Percentiles rank a stretch among this genome's conserved stretches.
Conservation (phyloP, 2,888 invertebrate species). For the Melinaea menophilus region DNA sequence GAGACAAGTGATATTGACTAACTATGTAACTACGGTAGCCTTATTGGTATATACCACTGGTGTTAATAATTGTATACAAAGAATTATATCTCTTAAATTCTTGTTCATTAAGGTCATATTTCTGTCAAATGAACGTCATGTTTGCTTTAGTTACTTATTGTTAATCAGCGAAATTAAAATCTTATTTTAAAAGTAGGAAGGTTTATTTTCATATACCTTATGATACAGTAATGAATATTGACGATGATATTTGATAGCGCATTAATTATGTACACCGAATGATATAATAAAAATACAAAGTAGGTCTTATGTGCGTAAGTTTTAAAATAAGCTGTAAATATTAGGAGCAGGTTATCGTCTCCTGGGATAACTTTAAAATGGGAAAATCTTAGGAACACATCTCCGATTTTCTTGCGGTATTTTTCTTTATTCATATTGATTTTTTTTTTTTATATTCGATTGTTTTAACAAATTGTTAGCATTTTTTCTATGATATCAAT, state of each 20-base stretch:
- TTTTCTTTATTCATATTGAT: too few species aligned
- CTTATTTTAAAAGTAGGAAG: background rate
- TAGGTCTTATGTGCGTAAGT: too few species aligned
- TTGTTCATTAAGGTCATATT: background rate
- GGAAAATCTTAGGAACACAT: too few species aligned
- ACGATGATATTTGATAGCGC: constrained; percentile 1
- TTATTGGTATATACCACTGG: constrained; percentile 15
- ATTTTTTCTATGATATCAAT: too few species aligned
- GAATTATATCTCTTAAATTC: background rate
- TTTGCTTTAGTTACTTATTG: constrained; percentile 1
- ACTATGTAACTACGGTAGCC: constrained; percentile 17
- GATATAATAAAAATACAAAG: too few species aligned
- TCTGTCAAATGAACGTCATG: background rate
- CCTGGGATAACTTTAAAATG: too few species aligned
- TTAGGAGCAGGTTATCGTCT: too few species aligned
- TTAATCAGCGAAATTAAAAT: background rate
- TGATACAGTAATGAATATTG: background rate
- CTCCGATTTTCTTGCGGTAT: too few species aligned
- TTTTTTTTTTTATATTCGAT: too few species aligned
- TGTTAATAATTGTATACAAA: background rate
- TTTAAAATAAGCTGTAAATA: too few species aligned
- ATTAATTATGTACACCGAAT: background rate
- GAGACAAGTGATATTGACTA: constrained; percentile 18
- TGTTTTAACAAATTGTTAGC: too few species aligned
- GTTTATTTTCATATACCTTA: background rate